These are phyloP conservation scores for Orcinus orca DNA, from an alignment of 2,113 vertebrate genomes.

Conservation along the genomic window DNA sequence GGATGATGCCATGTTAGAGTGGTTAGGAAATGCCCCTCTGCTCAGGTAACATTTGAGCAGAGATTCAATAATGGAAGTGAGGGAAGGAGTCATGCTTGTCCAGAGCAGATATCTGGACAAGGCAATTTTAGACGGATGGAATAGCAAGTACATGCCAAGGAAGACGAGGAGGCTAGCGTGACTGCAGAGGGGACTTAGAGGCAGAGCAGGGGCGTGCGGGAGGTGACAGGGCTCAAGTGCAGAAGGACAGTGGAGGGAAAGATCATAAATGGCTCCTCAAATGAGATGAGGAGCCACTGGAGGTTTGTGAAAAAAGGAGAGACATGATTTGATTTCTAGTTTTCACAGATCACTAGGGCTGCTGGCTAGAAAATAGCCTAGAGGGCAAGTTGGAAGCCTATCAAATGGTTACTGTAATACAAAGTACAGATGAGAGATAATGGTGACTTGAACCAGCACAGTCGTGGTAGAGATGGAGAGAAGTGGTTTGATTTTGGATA, in stretches of 20 bases:
- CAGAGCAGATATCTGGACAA: not conserved
- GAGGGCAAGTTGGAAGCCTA: not conserved
- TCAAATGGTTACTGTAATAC: not conserved
- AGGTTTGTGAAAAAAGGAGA: not conserved
- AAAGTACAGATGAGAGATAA: not conserved
- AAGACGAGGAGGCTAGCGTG: not conserved
- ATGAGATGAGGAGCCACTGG: not conserved
- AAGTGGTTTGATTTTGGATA: not conserved
- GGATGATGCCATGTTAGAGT: not conserved
- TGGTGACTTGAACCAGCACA: not conserved
- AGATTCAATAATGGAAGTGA: not conserved
- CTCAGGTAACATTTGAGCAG: not conserved
- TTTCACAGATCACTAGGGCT: not conserved
- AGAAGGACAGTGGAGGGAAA: not conserved
- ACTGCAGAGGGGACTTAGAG: not conserved
- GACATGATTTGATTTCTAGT: not conserved
- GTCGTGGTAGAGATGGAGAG: not conserved
- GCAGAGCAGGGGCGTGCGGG: accelerated
- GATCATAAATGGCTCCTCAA: not conserved
- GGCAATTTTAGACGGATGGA: not conserved
- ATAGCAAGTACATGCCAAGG: not conserved
- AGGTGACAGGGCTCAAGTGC: not conserved
- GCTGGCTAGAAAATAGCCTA: not conserved
- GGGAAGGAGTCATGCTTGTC: not conserved
- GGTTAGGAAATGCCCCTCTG: not conserved